phyloP scores from a whole-genome alignment of 2,797 vertebrate species.

The Rhabdomys pumilio region DNA sequence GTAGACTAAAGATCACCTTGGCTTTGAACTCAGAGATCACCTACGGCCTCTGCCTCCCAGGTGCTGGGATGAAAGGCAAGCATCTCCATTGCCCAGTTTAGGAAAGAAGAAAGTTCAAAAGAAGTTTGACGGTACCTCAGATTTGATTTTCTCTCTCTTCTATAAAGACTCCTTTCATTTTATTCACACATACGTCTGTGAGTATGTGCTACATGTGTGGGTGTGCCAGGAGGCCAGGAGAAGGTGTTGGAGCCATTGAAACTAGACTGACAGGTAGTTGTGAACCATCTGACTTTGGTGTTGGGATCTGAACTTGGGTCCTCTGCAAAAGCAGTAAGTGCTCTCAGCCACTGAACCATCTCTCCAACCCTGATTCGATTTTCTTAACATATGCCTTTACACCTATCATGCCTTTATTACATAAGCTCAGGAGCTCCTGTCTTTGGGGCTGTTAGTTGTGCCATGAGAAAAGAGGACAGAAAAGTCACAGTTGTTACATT shows the following conservation, averaged over 20 bases:
- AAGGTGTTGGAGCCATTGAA: background rate
- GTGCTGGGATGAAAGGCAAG: background rate
- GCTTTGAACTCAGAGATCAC: background rate
- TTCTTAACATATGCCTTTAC: background rate
- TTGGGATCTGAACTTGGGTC: background rate
- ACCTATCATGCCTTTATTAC: constrained; percentile 33
- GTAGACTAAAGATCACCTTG: too few relatives aligned
- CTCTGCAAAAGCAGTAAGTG: background rate
- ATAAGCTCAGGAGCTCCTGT: constrained; percentile 2
- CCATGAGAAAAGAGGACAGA: rapidly evolving
- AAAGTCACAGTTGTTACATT: background rate
- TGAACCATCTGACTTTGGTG: background rate
- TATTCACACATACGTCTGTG: background rate
- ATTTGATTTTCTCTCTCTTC: background rate
- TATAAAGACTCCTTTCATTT: background rate
- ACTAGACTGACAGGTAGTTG: background rate
- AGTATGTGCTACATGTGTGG: too few relatives aligned
- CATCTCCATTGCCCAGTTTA: background rate
- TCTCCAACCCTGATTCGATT: background rate
- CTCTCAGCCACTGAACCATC: background rate
- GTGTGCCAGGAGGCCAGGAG: background rate
- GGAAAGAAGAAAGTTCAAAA: constrained; percentile 43
- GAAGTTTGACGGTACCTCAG: background rate
- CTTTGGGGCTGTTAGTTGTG: background rate
- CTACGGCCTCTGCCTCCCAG: background rate